phyloP scores from a whole-genome alignment of 2,113 vertebrate genomes.

The Chionomys nivalis region DNA sequence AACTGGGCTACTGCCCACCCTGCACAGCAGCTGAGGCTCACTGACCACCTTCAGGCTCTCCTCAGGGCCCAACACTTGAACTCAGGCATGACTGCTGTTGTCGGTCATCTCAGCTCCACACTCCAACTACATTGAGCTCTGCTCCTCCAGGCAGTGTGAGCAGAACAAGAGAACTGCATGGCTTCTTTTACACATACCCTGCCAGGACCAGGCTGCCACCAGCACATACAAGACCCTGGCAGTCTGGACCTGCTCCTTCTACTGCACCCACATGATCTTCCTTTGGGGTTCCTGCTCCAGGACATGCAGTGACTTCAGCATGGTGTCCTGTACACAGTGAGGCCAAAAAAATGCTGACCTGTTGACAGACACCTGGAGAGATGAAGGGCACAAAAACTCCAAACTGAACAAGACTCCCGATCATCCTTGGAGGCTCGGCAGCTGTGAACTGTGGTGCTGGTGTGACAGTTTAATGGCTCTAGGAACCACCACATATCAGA shows the following conservation, averaged over 20 bases:
- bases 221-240: neutral
- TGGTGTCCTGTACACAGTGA: too few relatives aligned
- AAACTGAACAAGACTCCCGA: accelerated
- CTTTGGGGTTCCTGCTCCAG: neutral
- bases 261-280: neutral
- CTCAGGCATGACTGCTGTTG: neutral
- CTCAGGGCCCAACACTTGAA: too few relatives aligned
- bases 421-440: too few relatives aligned
- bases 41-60: neutral
- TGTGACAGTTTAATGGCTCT: neutral
- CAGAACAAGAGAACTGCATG: too few relatives aligned
- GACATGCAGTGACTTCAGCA: neutral
- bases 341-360: too few relatives aligned
- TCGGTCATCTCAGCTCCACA: neutral
- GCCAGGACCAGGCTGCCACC: neutral
- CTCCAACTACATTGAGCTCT: neutral
- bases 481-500: neutral
- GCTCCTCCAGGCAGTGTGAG: neutral
- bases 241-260: accelerated
- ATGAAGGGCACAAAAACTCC: accelerated
- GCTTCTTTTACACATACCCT: neutral
- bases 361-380: accelerated
- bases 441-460: neutral
- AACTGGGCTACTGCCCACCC: too few relatives aligned
- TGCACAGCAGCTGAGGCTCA: neutral